A percentile compares a stretch with the other conserved stretches of the same genome.
Evolutionary conservation across 2,888 invertebrate genomes (phyloP).

Genomic region (Luperina nickerlii): DNA sequence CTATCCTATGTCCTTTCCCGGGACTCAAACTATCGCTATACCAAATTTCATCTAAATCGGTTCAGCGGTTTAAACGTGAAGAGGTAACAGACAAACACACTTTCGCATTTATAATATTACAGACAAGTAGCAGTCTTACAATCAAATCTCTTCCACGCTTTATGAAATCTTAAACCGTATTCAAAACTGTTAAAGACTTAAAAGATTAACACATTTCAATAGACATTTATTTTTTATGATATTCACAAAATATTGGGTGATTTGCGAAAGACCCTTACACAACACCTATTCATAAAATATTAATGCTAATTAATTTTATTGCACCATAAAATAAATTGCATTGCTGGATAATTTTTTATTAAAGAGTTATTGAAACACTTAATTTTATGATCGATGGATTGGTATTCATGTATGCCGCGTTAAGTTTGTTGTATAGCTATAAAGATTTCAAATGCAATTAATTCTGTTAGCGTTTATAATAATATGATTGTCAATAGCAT

Average conservation of each 20-base stretch:
- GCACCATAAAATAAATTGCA: slow-evolving; percentile 50
- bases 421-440: slow-evolving; percentile 18
- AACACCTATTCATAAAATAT: slow-evolving; percentile 50
- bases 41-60: too few species aligned
- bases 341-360: slow-evolving; percentile 45
- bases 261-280: slow-evolving; percentile 54
- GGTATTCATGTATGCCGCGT: slow-evolving; percentile 34
- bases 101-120: background rate
- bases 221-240: slow-evolving; percentile 35
- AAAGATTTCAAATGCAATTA: slow-evolving; percentile 38
- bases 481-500: background rate
- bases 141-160: slow-evolving; percentile 22
- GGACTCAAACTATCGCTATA: too few species aligned
- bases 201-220: slow-evolving; percentile 58
- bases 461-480: slow-evolving; percentile 36
- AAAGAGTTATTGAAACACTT: slow-evolving; percentile 48
- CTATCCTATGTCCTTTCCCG: too few species aligned
- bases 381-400: slow-evolving; percentile 53
- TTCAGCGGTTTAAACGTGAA: too few species aligned
- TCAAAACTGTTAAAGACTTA: slow-evolving; percentile 25
- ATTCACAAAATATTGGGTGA: slow-evolving; percentile 40
- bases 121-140: slow-evolving; percentile 13
- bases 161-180: slow-evolving; percentile 29
- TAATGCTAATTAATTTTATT: slow-evolving; percentile 52
- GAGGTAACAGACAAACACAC: too few species aligned